A percentile compares a stretch with the other conserved stretches of the same genome.
phyloP scores from a whole-genome alignment of 1,140 invertebrate species.

The Lithobius niger region DNA sequence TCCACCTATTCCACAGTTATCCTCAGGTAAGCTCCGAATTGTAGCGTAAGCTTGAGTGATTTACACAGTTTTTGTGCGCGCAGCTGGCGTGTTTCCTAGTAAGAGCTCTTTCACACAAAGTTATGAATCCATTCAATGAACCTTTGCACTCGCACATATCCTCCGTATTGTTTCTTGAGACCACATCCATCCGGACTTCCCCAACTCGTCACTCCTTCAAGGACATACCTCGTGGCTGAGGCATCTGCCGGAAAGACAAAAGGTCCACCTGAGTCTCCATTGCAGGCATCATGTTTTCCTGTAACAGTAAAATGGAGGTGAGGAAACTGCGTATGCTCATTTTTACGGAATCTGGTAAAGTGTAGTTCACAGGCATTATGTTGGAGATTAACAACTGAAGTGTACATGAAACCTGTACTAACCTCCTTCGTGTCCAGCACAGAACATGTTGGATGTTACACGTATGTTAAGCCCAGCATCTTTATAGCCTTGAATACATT shows the following conservation, averaged over 20 bases:
- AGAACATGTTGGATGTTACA: constrained; percentile 2
- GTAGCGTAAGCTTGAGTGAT: too few species aligned
- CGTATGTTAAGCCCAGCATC: not conserved
- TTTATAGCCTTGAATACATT: not conserved
- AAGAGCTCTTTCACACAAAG: too few species aligned
- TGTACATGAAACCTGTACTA: not conserved
- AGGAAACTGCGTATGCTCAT: not conserved
- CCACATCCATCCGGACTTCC: constrained; percentile 14
- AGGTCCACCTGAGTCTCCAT: constrained; percentile 19
- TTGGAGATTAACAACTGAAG: not conserved
- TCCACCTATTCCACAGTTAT: too few species aligned
- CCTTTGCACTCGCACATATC: constrained; percentile 11
- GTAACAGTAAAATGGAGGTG: not conserved
- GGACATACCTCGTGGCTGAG: constrained; percentile 5
- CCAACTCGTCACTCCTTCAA: constrained; percentile 16
- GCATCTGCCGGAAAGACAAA: constrained; percentile 15
- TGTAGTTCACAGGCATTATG: not conserved
- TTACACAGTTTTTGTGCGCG: too few species aligned
- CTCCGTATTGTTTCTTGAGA: constrained; percentile 4
- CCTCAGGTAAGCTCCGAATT: too few species aligned
- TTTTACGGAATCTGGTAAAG: not conserved
- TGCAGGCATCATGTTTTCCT: not conserved
- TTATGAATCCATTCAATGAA: constrained; percentile 15
- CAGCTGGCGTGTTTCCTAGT: too few species aligned
- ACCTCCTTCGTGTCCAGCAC: constrained; percentile 1